Percentiles rank a stretch among this genome's conserved stretches.
These are phyloP conservation scores for Eurytoma adleriae DNA, from an alignment of 2,888 invertebrate species.

Conservation along the genomic window DNA sequence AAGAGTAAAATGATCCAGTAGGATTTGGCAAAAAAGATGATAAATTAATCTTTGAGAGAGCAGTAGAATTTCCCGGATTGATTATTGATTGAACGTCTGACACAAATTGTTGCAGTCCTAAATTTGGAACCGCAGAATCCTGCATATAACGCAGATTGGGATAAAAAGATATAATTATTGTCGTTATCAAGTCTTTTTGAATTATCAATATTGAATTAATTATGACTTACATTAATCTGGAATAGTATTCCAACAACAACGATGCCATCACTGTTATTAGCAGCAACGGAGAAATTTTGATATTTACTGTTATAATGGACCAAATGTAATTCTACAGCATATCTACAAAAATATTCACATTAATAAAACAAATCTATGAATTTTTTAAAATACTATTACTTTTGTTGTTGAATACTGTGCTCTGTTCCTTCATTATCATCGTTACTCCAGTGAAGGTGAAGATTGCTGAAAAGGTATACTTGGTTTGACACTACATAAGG, in stretches of 20 bases:
- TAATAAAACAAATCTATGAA: too few relatives aligned
- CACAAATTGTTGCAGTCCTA: slow-evolving; percentile 7
- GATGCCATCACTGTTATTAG: background rate
- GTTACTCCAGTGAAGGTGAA: slow-evolving; percentile 34
- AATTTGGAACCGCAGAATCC: background rate
- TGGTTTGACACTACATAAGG: background rate
- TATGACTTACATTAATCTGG: background rate
- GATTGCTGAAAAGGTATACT: background rate
- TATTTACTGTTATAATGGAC: slow-evolving; percentile 24
- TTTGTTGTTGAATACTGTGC: slow-evolving; percentile 29
- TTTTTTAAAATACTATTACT: slow-evolving; percentile 6
- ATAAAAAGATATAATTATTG: background rate
- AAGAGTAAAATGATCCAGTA: slow-evolving; percentile 8
- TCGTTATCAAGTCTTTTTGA: background rate
- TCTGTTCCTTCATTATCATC: slow-evolving; percentile 26
- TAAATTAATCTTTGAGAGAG: background rate
- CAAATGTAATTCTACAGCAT: slow-evolving; percentile 27
- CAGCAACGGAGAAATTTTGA: background rate
- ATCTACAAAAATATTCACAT: background rate
- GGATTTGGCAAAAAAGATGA: slow-evolving; percentile 2
- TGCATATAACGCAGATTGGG: background rate
- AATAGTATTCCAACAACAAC: slow-evolving; percentile 3
- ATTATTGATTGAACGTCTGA: background rate
- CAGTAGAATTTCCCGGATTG: background rate
- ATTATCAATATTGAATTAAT: background rate